Evolutionary conservation across 2,113 vertebrate species (phyloP).

Genomic region (Grus americana): DNA sequence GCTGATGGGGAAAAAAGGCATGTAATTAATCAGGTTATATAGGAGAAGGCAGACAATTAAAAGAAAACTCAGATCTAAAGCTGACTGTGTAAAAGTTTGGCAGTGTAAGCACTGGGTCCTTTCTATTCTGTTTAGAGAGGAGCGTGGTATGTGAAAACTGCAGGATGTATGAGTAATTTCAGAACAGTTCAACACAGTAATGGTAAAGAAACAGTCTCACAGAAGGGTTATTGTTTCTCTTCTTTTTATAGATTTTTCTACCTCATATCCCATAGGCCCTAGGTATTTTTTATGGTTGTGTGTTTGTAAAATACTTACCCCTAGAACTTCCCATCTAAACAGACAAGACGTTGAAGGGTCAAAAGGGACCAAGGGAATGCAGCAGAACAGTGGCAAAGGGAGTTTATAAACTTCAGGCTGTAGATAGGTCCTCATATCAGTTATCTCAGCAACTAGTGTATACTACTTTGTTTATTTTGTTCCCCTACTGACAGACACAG

Average conservation of each 20-base stretch:
- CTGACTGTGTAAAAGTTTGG: not conserved
- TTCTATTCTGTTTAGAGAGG: not conserved
- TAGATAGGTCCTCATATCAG: not conserved
- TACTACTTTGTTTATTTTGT: not conserved
- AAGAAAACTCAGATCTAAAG: not conserved
- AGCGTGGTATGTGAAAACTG: not conserved
- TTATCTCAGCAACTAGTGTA: not conserved
- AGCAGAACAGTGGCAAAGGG: not conserved
- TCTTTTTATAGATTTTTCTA: not conserved
- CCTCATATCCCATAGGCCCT: accelerated
- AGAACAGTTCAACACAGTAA: not conserved
- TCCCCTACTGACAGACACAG: too few species aligned
- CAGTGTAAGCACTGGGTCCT: not conserved
- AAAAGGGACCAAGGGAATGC: not conserved
- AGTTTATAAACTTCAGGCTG: not conserved
- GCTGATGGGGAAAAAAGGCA: not conserved
- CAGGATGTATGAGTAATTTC: accelerated
- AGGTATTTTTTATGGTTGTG: not conserved
- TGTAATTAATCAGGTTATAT: slow-evolving; percentile 4
- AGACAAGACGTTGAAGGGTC: not conserved
- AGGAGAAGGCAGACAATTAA: slow-evolving; percentile 11
- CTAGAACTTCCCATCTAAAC: not conserved
- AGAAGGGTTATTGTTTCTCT: not conserved
- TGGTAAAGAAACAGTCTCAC: not conserved
- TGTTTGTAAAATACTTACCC: not conserved